These are phyloP conservation scores for Drosophila eohydei DNA, from an alignment of 2,888 invertebrate genomes.

Conservation along the genomic window DNA sequence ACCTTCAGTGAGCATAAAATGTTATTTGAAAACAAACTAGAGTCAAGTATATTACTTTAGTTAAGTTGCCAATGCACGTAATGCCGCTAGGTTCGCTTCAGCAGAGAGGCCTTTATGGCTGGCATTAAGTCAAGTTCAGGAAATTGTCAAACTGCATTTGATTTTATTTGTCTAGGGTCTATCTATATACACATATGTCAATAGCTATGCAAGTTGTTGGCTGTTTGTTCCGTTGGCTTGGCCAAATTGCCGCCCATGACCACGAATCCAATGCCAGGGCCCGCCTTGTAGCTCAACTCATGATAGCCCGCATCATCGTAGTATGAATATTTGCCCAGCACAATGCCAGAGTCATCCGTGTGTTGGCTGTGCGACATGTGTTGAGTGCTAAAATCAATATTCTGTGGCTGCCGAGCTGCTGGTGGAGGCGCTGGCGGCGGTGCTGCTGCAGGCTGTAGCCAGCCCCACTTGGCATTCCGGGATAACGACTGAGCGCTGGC, in stretches of 20 bases:
- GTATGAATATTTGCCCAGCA: conserved; percentile 88
- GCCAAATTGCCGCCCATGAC: conserved; percentile 83
- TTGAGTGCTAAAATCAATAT: conserved; percentile 77
- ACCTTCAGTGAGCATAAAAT: not conserved
- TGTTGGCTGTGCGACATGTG: conserved; percentile 81
- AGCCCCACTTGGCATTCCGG: conserved; percentile 35
- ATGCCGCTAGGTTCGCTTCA: not conserved
- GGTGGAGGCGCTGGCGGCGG: not conserved
- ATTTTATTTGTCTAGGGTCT: conserved; percentile 17
- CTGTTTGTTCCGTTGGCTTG: conserved; percentile 40
- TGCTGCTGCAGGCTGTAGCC: conserved; percentile 16
- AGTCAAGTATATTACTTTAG: conserved; percentile 3
- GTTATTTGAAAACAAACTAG: not conserved
- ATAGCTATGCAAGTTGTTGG: conserved; percentile 21
- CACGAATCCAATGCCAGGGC: conserved; percentile 89
- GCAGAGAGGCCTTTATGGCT: not conserved
- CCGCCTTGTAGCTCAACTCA: conserved; percentile 90
- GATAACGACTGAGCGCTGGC: not conserved
- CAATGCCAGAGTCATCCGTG: conserved; percentile 80
- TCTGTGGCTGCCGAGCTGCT: conserved; percentile 41
- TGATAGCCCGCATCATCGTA: conserved; percentile 90
- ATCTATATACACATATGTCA: not conserved
- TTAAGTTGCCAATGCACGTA: conserved; percentile 24
- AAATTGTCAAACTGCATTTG: conserved; percentile 14
- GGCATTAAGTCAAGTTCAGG: conserved; percentile 13